Conservation (phyloP, 2,888 invertebrate species). For the Euzetes globulus region DNA sequence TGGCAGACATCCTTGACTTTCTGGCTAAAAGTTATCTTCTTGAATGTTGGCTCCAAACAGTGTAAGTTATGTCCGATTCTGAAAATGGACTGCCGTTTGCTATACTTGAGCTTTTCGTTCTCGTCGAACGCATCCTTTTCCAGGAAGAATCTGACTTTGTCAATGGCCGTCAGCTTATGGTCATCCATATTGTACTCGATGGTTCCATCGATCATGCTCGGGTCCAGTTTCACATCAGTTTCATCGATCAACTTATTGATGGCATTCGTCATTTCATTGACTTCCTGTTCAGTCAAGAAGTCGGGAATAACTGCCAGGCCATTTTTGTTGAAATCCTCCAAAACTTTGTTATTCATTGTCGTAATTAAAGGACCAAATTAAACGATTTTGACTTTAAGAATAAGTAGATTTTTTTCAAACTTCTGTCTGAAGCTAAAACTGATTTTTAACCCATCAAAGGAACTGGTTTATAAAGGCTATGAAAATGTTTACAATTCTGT, state of each 20-base stretch:
- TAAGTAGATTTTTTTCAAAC: no score
- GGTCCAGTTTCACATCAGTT: neutral
- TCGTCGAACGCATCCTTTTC: conserved; percentile 65
- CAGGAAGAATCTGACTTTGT: conserved; percentile 85
- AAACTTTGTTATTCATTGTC: neutral
- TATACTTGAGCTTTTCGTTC: conserved; percentile 49
- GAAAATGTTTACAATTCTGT: no score
- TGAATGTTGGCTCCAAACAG: conserved; percentile 68
- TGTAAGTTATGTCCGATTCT: conserved; percentile 85
- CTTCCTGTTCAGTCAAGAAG: conserved; percentile 36
- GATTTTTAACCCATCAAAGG: no score
- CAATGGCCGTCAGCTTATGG: conserved; percentile 75
- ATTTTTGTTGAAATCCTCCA: conserved; percentile 32
- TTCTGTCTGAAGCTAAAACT: no score
- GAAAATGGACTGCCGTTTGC: conserved; percentile 56
- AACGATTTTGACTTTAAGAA: no score
- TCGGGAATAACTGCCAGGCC: conserved; percentile 39
- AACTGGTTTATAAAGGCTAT: no score
- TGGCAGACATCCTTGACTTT: conserved; percentile 68
- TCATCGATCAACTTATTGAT: conserved; percentile 30
- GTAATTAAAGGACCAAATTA: neutral
- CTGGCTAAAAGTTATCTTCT: conserved; percentile 71
- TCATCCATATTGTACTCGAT: conserved; percentile 54
- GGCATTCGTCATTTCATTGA: conserved; percentile 34
- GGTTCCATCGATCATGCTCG: conserved; percentile 21